Percentiles rank a stretch among this genome's conserved stretches.
These are phyloP conservation scores for Stratiomys singularior DNA, from an alignment of 2,888 invertebrate species.

Conservation along the genomic window DNA sequence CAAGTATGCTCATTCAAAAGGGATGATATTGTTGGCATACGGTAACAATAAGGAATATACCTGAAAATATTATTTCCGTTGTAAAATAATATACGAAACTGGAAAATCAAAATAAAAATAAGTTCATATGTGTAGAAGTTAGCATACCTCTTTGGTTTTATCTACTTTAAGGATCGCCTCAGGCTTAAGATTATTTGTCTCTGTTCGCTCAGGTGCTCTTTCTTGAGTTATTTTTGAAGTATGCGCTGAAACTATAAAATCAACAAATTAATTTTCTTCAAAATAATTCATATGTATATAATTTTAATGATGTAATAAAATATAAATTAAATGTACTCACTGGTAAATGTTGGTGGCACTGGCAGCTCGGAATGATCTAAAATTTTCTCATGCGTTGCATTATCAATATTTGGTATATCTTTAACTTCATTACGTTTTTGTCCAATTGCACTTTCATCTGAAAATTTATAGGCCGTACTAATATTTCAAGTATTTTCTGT, in stretches of 20 bases:
- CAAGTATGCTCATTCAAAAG: too few relatives aligned
- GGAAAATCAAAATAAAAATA: neutral
- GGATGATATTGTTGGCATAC: too few relatives aligned
- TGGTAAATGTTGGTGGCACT: constrained; percentile 56
- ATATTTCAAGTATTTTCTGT: constrained; percentile 16
- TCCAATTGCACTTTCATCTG: constrained; percentile 24
- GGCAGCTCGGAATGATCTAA: constrained; percentile 58
- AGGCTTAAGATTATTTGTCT: constrained; percentile 49
- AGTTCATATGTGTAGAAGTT: neutral
- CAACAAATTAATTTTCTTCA: neutral
- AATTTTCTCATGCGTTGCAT: constrained; percentile 55
- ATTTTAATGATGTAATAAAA: neutral
- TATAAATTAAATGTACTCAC: constrained; percentile 53
- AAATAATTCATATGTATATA: constrained; percentile 14
- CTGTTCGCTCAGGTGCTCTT: constrained; percentile 56
- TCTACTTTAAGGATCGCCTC: constrained; percentile 53
- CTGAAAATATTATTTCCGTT: neutral
- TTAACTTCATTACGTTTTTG: constrained; percentile 55
- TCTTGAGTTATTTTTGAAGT: constrained; percentile 57
- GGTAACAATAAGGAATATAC: too few relatives aligned
- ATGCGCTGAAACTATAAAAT: constrained; percentile 55
- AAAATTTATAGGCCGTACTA: constrained; percentile 37
- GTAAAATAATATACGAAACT: too few relatives aligned
- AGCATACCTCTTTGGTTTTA: constrained; percentile 56
- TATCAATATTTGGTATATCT: constrained; percentile 54